Evolutionary conservation across 2,113 vertebrate genomes (phyloP).

Genomic region (Melanocharis versteri): DNA sequence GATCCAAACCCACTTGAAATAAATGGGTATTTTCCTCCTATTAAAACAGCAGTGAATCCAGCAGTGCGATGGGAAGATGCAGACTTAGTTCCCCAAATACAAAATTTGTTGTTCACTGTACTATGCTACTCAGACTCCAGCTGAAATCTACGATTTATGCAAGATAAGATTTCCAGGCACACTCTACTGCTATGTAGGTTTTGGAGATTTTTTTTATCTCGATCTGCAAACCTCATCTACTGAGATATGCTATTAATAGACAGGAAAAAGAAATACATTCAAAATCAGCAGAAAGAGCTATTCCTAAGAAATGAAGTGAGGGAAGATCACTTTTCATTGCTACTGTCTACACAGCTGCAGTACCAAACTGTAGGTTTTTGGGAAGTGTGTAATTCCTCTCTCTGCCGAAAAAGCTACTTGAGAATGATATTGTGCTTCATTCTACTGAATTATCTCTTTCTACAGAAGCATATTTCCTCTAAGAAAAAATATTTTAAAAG

Average conservation of each 20-base stretch:
- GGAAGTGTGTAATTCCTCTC: neutral
- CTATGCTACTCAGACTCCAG: neutral
- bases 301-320: neutral
- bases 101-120: neutral
- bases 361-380: neutral
- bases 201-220: neutral
- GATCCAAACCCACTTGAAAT: neutral
- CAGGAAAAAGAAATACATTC: neutral
- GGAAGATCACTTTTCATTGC: neutral
- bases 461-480: neutral
- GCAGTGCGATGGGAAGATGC: neutral
- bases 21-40: neutral
- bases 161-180: neutral
- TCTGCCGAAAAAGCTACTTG: neutral
- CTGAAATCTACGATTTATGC: neutral
- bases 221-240: neutral
- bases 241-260: neutral
- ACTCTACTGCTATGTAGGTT: neutral
- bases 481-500: neutral
- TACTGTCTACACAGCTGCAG: neutral
- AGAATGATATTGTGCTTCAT: neutral
- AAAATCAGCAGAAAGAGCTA: neutral
- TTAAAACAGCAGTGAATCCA: neutral
- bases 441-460: neutral
- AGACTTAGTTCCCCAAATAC: neutral